Percentiles rank a stretch among this genome's conserved stretches.
These are phyloP conservation scores for Grus americana DNA, from an alignment of 2,113 vertebrate genomes.

Conservation along the genomic window DNA sequence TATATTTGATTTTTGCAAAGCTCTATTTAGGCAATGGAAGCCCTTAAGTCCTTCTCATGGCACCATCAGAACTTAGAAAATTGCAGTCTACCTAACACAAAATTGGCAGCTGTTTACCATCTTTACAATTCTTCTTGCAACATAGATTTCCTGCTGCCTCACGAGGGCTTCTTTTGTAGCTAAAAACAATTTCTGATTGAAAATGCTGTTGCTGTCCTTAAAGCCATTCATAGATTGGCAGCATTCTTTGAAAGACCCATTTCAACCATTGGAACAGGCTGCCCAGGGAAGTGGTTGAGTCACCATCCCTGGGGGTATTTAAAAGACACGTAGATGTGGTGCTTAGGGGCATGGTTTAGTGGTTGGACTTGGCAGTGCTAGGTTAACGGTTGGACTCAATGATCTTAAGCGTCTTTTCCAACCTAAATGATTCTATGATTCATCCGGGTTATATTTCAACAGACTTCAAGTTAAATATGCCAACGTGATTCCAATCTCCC, in stretches of 20 bases:
- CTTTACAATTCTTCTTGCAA: background rate
- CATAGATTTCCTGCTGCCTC: background rate
- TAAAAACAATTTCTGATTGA: background rate
- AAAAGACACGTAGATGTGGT: accelerated
- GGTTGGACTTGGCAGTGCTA: background rate
- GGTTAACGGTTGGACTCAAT: background rate
- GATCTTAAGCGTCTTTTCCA: background rate
- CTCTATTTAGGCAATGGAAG: background rate
- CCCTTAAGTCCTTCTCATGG: background rate
- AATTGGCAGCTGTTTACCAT: background rate
- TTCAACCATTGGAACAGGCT: background rate
- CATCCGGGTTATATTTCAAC: background rate
- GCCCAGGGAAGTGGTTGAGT: background rate
- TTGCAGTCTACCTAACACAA: background rate
- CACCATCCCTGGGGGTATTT: background rate
- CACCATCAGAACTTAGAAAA: background rate
- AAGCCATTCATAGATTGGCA: background rate
- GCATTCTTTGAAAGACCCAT: background rate
- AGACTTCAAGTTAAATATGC: background rate
- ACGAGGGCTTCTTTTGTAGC: background rate
- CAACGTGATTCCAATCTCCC: background rate
- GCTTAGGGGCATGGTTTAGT: background rate
- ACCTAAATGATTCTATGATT: background rate
- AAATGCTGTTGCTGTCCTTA: background rate
- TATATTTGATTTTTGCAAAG: background rate